Evolutionary conservation across 2,888 invertebrate genomes (phyloP).

Genomic region (Diarsia mendica): DNA sequence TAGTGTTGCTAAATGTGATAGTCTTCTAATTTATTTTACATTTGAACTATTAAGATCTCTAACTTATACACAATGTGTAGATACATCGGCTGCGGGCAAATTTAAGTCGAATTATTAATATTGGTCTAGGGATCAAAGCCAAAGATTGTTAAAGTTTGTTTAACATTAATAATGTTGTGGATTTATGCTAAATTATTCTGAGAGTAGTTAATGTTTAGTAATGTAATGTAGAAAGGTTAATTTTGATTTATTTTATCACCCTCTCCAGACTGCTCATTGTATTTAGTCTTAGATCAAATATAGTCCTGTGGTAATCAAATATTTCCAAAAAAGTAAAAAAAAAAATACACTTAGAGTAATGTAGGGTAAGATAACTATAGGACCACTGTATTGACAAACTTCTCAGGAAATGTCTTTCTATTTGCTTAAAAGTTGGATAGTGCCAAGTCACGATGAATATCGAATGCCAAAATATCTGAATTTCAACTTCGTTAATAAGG

Average conservation of each 20-base stretch:
- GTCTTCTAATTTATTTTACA: constrained; percentile 89
- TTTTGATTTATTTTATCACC: constrained; percentile 86
- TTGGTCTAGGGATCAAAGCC: constrained; percentile 96
- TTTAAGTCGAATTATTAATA: constrained; percentile 87
- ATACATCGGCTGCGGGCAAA: constrained; percentile 84
- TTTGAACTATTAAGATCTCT: constrained; percentile 86
- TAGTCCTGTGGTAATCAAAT: constrained; percentile 86
- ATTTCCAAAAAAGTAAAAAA: constrained; percentile 86
- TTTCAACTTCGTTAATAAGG: constrained; percentile 64
- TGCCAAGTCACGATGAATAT: constrained; percentile 80
- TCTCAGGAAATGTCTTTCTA: constrained; percentile 76
- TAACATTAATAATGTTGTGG: constrained; percentile 89
- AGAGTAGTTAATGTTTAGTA: constrained; percentile 86
- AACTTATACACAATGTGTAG: constrained; percentile 81
- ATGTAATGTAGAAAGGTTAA: constrained; percentile 82
- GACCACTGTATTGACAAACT: constrained; percentile 83
- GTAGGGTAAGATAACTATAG: constrained; percentile 85
- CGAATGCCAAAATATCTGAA: constrained; percentile 82
- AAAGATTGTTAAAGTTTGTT: constrained; percentile 94
- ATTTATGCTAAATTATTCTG: constrained; percentile 89
- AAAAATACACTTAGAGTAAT: constrained; percentile 83
- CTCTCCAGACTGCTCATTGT: constrained; percentile 90
- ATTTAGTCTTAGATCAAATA: constrained; percentile 86
- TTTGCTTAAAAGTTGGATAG: constrained; percentile 73
- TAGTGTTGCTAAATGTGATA: constrained; percentile 90